Percentiles rank a stretch among this genome's conserved stretches.
phyloP scores from a whole-genome alignment of 1,140 invertebrate species.

The Pinna nobilis region DNA sequence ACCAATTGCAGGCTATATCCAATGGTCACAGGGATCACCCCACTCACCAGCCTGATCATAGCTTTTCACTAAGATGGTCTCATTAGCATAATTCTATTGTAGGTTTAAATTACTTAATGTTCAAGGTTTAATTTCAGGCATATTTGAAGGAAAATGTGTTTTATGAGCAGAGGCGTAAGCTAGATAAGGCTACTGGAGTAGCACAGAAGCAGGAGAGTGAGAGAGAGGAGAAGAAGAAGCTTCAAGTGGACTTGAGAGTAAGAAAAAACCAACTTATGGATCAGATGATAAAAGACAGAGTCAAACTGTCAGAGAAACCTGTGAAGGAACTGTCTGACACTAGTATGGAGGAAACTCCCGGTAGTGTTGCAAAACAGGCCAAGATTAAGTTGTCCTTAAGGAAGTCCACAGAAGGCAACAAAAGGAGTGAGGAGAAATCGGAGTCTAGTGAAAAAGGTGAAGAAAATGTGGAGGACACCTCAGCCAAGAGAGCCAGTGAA shows the following conservation, averaged over 20 bases:
- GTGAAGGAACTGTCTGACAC: constrained; percentile 14
- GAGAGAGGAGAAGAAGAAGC: constrained; percentile 11
- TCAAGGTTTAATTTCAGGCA: constrained; percentile 55
- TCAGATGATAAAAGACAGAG: constrained; percentile 12
- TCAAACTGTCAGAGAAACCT: constrained; percentile 10
- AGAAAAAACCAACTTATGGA: constrained; percentile 10
- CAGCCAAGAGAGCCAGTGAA: background rate
- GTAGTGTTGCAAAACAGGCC: constrained; percentile 1
- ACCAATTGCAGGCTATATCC: no score
- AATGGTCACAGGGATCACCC: no score
- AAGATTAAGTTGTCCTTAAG: constrained; percentile 7
- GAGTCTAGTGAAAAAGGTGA: background rate
- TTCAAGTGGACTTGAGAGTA: constrained; percentile 8
- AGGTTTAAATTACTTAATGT: no score
- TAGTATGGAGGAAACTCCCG: background rate
- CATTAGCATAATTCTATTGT: no score
- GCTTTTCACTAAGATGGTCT: no score
- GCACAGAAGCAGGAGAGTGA: constrained; percentile 35
- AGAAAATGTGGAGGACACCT: constrained; percentile 1
- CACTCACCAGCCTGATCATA: no score
- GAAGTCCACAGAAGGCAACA: background rate
- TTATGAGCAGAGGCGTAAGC: constrained; percentile 64
- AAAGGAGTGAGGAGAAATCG: background rate
- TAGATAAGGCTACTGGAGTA: constrained; percentile 60
- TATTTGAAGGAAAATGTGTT: constrained; percentile 60